Percentiles rank a stretch among this genome's conserved stretches.
These are phyloP conservation scores for Tridacna crocea DNA, from an alignment of 2,888 invertebrate genomes.

Conservation along the genomic window DNA sequence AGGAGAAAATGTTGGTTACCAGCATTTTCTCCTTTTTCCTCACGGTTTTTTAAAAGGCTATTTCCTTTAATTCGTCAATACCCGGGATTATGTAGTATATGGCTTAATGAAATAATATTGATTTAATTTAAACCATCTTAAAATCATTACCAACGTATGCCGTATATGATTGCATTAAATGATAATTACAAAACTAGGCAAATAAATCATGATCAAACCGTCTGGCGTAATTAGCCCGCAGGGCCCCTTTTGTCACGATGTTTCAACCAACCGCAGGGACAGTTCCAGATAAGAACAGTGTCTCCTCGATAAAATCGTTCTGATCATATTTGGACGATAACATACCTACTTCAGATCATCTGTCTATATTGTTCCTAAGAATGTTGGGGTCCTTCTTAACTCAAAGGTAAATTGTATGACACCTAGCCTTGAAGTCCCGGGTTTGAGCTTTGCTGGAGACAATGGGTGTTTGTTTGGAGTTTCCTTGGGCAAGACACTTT, in stretches of 20 bases:
- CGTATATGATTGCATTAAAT: neutral
- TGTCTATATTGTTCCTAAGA: neutral
- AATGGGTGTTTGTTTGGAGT: too few relatives aligned
- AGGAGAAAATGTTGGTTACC: neutral
- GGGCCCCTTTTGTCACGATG: neutral
- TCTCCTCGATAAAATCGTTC: neutral
- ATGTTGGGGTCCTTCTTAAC: too few relatives aligned
- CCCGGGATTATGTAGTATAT: neutral
- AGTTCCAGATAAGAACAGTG: constrained; percentile 13
- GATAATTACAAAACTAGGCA: neutral
- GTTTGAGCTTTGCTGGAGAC: too few relatives aligned
- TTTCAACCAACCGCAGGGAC: neutral
- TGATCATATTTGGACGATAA: constrained; percentile 16
- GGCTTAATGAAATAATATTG: too few relatives aligned
- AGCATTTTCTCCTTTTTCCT: neutral
- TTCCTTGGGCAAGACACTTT: too few relatives aligned
- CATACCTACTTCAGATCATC: neutral
- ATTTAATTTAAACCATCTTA: too few relatives aligned
- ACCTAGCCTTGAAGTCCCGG: too few relatives aligned
- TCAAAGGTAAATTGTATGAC: too few relatives aligned
- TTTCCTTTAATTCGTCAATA: neutral
- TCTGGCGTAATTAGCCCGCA: neutral
- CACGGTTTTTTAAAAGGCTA: neutral
- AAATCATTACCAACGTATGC: neutral
- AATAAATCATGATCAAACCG: constrained; percentile 12